A percentile compares a stretch with the other conserved stretches of the same genome.
phyloP scores from a whole-genome alignment of 1,140 invertebrate genomes.

The Bactericera cockerelli region DNA sequence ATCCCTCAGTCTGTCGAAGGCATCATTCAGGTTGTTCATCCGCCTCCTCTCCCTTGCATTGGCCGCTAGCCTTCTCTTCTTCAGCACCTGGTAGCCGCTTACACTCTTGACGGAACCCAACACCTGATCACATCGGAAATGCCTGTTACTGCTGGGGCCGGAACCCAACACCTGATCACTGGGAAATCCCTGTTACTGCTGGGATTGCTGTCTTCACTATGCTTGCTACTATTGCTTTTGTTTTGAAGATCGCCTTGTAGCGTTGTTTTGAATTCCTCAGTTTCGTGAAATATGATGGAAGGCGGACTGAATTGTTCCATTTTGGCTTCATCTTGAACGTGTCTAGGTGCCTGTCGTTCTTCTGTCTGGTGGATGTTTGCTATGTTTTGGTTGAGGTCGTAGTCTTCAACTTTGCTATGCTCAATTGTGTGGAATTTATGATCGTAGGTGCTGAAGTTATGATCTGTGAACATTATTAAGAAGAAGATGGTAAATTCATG shows the following conservation, averaged over 20 bases:
- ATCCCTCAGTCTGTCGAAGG: conserved; percentile 75
- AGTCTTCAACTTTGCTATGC: no score
- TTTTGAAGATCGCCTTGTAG: not conserved
- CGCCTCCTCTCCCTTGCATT: conserved; percentile 80
- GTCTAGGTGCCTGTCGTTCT: no score
- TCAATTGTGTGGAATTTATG: no score
- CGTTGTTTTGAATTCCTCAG: not conserved
- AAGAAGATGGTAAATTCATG: no score
- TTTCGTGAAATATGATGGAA: no score
- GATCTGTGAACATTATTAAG: no score
- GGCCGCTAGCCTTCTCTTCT: conserved; percentile 70
- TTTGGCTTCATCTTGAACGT: no score
- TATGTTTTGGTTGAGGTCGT: no score
- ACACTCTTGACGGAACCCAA: conserved; percentile 29
- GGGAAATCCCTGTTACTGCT: not conserved
- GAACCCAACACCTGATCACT: no score
- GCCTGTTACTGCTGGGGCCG: not conserved
- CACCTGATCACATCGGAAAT: not conserved
- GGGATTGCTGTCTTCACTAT: not conserved
- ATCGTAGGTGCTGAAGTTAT: no score
- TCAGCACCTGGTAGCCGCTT: conserved; percentile 57
- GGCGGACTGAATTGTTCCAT: no score
- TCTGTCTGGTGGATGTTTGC: no score
- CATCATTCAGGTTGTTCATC: conserved; percentile 90
- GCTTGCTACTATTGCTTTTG: not conserved